Base-by-base conservation (phyloP, 2,113 vertebrate species). In the Tautogolabrus adspersus region DNA sequence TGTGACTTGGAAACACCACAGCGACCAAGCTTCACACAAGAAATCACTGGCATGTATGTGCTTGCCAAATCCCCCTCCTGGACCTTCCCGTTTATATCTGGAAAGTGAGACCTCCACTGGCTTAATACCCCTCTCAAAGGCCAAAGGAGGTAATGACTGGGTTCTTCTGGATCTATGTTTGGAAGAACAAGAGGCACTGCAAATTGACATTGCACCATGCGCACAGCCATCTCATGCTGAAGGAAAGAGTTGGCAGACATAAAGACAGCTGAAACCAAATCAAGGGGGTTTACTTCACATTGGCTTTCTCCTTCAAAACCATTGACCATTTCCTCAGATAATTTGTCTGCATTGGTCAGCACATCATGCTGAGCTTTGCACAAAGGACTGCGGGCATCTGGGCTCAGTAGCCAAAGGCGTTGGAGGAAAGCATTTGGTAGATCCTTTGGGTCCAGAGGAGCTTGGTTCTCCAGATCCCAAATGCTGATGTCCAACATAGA, bases 111-210 rank as follows among this genome's bases (percentile, higher is more conserved):
- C 9, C 52, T 69, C 88, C 89, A 93, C 26, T 81, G 75, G 49
- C 87, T 90, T 26, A 94, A 57, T 58, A 94, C 77, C 42, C 78
- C 85, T 75, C 88, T 89, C 83, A 95, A 90, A 51, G 94, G 93
- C 81, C 91, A 94, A 13, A 96, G 87, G 81, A 96, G 92, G n/a
- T 93, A 88, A 21, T 64, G 82, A 75, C 88, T 88, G 9, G 84
- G 83, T 69, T 91, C 83, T 34, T 90, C 82, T 59, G 88, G 91
- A 65, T 93, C 79, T 15, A 86, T 52, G 46, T 92, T 89, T 40
- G 95, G 96, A 57, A 96, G 88, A 4, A 96, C 83, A 19, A 97
- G 83, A 30, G 95, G 96, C 13, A 97, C 88, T 21, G 95, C 95
- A 90, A 96, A 88, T 47, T 73, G 87, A 37, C 95, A 95, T 2